Evolutionary conservation across 2,888 invertebrate genomes (phyloP).

Genomic region (Ceratothoa steindachneri): DNA sequence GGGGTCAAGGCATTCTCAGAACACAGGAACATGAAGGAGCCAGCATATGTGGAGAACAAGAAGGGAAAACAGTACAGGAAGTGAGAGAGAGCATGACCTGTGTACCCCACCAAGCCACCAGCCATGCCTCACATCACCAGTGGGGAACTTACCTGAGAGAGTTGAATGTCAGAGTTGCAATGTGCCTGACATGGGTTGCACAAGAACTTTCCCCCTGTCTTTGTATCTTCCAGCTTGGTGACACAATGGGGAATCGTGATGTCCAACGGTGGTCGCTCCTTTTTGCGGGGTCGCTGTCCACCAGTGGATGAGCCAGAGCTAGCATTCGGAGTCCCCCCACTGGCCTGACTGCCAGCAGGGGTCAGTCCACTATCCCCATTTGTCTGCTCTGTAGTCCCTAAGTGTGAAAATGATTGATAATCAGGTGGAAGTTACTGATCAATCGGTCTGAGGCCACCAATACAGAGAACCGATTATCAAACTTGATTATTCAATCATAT

Average conservation of each 20-base stretch:
- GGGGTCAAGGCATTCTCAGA: neutral
- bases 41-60: neutral
- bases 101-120: neutral
- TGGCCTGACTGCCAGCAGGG: slow-evolving; percentile 4
- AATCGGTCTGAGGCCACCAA: slow-evolving; percentile 35
- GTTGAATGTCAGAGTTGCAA: slow-evolving; percentile 57
- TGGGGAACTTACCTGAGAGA: slow-evolving; percentile 54
- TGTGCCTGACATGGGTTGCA: slow-evolving; percentile 57
- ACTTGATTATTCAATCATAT: slow-evolving; percentile 48
- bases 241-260: slow-evolving; percentile 39
- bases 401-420: slow-evolving; percentile 47
- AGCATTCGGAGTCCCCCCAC: neutral
- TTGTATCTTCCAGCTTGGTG: slow-evolving; percentile 40
- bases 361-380: slow-evolving; percentile 2
- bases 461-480: slow-evolving; percentile 43
- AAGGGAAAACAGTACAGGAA: neutral
- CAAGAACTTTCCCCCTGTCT: slow-evolving; percentile 40
- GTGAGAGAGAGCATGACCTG: neutral
- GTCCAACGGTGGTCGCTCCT: neutral
- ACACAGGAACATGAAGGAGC: neutral
- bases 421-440: slow-evolving; percentile 39
- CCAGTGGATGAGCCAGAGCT: neutral
- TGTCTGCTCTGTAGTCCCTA: slow-evolving; percentile 1
- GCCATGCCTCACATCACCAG: too few species aligned
- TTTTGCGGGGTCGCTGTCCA: neutral